Evolutionary conservation across 2,113 vertebrate genomes (phyloP), one percentile per base, ranked within the genome.

Genomic region (Antechinus stuartii): DNA sequence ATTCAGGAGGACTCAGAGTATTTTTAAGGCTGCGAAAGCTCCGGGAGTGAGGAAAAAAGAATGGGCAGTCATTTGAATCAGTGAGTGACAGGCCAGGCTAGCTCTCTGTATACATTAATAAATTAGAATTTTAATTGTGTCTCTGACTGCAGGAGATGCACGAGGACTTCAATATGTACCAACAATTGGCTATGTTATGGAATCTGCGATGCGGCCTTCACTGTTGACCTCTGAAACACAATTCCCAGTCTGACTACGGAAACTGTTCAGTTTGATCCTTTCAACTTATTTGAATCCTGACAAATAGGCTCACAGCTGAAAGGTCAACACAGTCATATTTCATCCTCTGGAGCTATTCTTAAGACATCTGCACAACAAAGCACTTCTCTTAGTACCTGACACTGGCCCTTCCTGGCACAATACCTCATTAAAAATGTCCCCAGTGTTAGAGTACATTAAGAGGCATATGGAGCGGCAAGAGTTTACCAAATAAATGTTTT

Each of bases 41-140:
- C 97, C 96, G 95, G 94, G 97, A 98, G 96, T 91, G 97, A 98
- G 96, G 98, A 95, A 95, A 97, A 97, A 98, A 98, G 97, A 98
- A 98, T 98, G 98, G 98, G 98, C 98, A 99, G 99, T 99, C 99
- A 99, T 99, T 99, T 99, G 99, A 99, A 99, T 98, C 98, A 97
- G 98, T 99, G 99, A 99, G 99, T 99, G 99, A 99, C 99, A 99
- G 99, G 99, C 99, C 99, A 99, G 99, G 98, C 99, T 98, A 98
- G 99, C 98, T 99, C 99, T 99, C 98, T 98, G 99, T 99, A 99
- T 99, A 99, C 99, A 99, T 99, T 99, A 99, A 99, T 99, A 99
- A 99, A 99, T 99, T 99, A 99, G 99, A 99, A 99, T 99, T 99
- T 99, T 99, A 99, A 99, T 99, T 99, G 99, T 98, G 98, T 99